A percentile compares a stretch with the other conserved stretches of the same genome.
Conservation (phyloP, 2,888 invertebrate species). For the Oscheius myriophilus region DNA sequence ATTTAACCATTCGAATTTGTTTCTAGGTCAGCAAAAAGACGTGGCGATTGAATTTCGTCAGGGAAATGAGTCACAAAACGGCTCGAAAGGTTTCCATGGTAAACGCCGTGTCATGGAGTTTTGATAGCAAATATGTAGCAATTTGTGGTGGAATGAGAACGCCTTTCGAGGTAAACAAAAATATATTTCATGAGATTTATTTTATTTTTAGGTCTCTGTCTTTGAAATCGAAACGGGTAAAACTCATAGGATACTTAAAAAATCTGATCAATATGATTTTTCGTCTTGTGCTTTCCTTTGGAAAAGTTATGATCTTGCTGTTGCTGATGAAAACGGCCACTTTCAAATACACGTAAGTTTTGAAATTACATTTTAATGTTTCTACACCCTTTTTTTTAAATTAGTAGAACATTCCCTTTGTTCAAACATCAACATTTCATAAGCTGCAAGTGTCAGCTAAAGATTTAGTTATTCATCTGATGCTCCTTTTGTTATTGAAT, state of each 20-base stretch:
- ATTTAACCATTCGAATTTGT: neutral
- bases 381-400: neutral
- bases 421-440: too few species aligned
- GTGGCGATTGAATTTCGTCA: neutral
- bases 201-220: conserved; percentile 26
- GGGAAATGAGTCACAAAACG: conserved; percentile 5
- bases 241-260: conserved; percentile 32
- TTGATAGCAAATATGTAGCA: conserved; percentile 49
- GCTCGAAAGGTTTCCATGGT: conserved; percentile 19
- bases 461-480: too few species aligned
- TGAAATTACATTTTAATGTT: neutral
- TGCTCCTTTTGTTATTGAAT: too few species aligned
- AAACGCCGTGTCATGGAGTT: conserved; percentile 53
- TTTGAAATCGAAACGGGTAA: conserved; percentile 29
- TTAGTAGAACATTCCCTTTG: too few species aligned
- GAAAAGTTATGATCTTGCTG: conserved; percentile 29
- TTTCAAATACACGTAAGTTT: conserved; percentile 34
- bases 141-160: conserved; percentile 37
- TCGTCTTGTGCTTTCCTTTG: conserved; percentile 10
- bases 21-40: conserved; percentile 26
- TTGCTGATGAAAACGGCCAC: conserved; percentile 39
- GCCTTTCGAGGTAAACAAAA: conserved; percentile 2
- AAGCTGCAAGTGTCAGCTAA: too few species aligned
- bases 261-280: conserved; percentile 29
- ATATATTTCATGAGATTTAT: neutral